These are phyloP conservation scores for Telmatochromis brachygnathus DNA, from an alignment of 2,113 vertebrate species.

Conservation along the genomic window DNA sequence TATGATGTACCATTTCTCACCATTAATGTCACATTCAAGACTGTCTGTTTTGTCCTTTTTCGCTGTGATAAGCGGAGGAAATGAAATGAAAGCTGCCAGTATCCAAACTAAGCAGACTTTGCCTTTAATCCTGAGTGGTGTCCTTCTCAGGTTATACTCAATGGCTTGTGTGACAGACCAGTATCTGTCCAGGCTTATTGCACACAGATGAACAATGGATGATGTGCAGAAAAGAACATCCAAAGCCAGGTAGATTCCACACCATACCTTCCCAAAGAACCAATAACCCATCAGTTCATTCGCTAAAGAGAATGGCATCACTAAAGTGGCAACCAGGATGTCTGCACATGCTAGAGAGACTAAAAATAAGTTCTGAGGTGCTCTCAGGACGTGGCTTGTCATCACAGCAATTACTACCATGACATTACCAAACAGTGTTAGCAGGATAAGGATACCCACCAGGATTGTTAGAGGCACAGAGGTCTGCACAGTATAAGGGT, in stretches of 20 bases:
- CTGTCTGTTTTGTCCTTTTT: slow-evolving; percentile 73
- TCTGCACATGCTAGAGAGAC: slow-evolving; percentile 89
- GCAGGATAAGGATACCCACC: slow-evolving; percentile 79
- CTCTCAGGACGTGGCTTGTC: slow-evolving; percentile 82
- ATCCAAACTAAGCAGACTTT: slow-evolving; percentile 85
- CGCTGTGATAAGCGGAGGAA: slow-evolving; percentile 84
- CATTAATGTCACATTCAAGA: slow-evolving; percentile 76
- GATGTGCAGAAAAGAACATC: slow-evolving; percentile 94
- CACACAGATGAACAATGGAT: slow-evolving; percentile 74
- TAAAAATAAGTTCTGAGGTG: slow-evolving; percentile 90
- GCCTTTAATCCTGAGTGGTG: slow-evolving; percentile 84
- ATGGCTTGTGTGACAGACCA: slow-evolving; percentile 90
- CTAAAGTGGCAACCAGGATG: slow-evolving; percentile 88
- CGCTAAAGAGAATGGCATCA: slow-evolving; percentile 88
- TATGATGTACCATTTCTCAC: slow-evolving; percentile 88
- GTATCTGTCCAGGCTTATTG: slow-evolving; percentile 91
- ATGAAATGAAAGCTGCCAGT: slow-evolving; percentile 86
- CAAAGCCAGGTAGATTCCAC: slow-evolving; percentile 86
- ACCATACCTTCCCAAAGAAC: slow-evolving; percentile 90
- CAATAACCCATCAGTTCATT: slow-evolving; percentile 89
- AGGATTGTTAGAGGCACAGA: slow-evolving; percentile 44
- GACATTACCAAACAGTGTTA: slow-evolving; percentile 86
- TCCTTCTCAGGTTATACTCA: slow-evolving; percentile 86
- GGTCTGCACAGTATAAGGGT: slow-evolving; percentile 29
- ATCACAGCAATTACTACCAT: slow-evolving; percentile 87